phyloP scores from a whole-genome alignment of 2,888 invertebrate genomes.

The Tetheella fluctuosa region DNA sequence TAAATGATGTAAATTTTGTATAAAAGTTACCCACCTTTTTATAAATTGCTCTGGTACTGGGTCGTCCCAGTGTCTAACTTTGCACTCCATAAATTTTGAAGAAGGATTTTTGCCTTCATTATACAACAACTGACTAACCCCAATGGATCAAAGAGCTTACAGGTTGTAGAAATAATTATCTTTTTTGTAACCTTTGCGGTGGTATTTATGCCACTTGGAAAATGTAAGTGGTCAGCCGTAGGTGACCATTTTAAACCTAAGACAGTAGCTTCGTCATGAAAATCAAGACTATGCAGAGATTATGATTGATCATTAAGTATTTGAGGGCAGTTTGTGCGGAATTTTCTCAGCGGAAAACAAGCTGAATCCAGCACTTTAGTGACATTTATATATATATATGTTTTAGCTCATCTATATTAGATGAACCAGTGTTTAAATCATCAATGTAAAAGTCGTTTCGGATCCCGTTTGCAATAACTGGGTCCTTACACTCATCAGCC shows the following conservation, averaged over 20 bases:
- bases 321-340: conserved; percentile 26
- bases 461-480: too few species aligned
- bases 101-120: conserved; percentile 23
- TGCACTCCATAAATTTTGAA: conserved; percentile 7
- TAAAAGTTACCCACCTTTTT: too few species aligned
- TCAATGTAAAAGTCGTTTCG: too few species aligned
- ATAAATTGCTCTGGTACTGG: too few species aligned
- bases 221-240: conserved; percentile 23
- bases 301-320: conserved; percentile 16
- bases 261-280: too few species aligned
- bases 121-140: conserved; percentile 26
- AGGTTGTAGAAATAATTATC: conserved; percentile 27
- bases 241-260: conserved; percentile 24
- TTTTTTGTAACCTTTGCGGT: conserved; percentile 20
- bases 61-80: too few species aligned
- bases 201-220: conserved; percentile 12
- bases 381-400: conserved; percentile 12
- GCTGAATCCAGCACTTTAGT: conserved; percentile 17
- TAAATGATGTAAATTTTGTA: too few species aligned
- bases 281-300: neutral
- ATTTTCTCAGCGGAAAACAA: conserved; percentile 30
- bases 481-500: too few species aligned
- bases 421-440: too few species aligned
- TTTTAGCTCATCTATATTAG: too few species aligned
- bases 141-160: conserved; percentile 33